A percentile compares a stretch with the other conserved stretches of the same genome.
Conservation (phyloP, 2,888 invertebrate species). For the Apamea epomidion region DNA sequence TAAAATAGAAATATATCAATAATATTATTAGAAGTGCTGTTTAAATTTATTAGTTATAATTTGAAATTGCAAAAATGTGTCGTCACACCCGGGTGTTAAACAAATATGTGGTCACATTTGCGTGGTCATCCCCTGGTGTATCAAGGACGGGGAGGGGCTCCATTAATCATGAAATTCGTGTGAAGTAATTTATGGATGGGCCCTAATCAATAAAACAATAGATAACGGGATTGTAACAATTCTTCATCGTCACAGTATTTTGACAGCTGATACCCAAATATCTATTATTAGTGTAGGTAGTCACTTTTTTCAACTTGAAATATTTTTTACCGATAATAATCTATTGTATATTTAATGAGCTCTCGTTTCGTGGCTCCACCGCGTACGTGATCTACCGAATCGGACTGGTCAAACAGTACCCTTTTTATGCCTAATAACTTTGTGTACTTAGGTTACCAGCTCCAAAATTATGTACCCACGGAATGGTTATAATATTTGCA, state of each 20-base stretch:
- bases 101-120: neutral
- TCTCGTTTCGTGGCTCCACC: constrained; percentile 35
- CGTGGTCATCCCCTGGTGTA: neutral
- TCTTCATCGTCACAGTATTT: neutral
- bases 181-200: neutral
- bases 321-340: neutral
- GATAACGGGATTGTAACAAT: neutral
- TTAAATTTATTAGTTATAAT: neutral
- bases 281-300: neutral
- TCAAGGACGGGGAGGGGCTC: neutral
- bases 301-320: neutral
- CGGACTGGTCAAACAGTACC: constrained; percentile 49
- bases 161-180: neutral
- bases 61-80: neutral
- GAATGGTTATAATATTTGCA: constrained; percentile 25
- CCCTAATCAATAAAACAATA: neutral
- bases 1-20: neutral
- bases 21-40: neutral
- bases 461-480: constrained; percentile 35
- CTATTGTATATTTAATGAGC: neutral
- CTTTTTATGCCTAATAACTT: constrained; percentile 54
- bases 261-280: neutral
- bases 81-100: neutral
- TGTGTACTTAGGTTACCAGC: constrained; percentile 35
- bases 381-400: constrained; percentile 55